These are phyloP conservation scores for Larimichthys crocea DNA, from an alignment of 2,113 vertebrate species.

Conservation along the genomic window DNA sequence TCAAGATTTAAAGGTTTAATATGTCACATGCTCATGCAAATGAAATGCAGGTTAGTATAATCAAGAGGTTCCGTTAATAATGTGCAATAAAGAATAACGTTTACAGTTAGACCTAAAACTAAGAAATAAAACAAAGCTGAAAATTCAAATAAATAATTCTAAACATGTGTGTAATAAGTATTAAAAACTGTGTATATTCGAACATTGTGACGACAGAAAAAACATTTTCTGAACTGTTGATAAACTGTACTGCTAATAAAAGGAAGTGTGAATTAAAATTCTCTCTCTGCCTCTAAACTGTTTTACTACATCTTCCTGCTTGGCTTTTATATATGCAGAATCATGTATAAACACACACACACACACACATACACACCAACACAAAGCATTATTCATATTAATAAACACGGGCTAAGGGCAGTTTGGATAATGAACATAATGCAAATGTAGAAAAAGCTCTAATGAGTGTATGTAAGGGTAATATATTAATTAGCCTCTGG, in stretches of 20 bases:
- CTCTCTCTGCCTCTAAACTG: neutral
- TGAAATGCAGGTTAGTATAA: neutral
- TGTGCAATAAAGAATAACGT: too few relatives aligned
- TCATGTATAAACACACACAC: neutral
- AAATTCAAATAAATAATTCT: too few relatives aligned
- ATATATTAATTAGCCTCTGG: constrained; percentile 45
- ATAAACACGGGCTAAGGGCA: constrained; percentile 39
- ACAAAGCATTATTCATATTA: constrained; percentile 18
- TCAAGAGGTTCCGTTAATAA: too few relatives aligned
- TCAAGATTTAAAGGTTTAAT: neutral
- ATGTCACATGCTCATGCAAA: neutral
- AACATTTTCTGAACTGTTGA: neutral
- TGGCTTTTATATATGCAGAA: constrained; percentile 17
- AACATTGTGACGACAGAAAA: too few relatives aligned
- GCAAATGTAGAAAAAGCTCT: constrained; percentile 49
- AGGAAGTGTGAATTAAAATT: neutral
- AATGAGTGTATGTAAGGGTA: constrained; percentile 41
- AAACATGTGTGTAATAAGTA: too few relatives aligned
- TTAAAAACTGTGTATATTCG: too few relatives aligned
- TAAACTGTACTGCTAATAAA: neutral
- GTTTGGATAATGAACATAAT: constrained; percentile 48
- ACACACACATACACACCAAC: neutral
- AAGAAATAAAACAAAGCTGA: too few relatives aligned
- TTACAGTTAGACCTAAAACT: too few relatives aligned
- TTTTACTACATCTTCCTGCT: constrained; percentile 29